These are phyloP conservation scores for Protodeltote pygarga DNA, from an alignment of 2,888 invertebrate species.

Conservation along the genomic window DNA sequence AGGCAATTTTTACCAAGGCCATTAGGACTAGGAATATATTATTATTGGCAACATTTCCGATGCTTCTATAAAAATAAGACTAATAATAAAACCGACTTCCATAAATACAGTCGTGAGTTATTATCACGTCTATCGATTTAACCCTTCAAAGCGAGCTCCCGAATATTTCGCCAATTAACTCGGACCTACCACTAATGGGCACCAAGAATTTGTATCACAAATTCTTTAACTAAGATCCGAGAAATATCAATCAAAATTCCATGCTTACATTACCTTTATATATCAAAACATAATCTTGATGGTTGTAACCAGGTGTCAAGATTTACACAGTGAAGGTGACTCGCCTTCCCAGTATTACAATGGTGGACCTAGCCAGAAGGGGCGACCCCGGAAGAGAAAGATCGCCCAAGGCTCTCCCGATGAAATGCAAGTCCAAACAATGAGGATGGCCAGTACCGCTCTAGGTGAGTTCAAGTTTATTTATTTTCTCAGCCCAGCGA, in stretches of 20 bases:
- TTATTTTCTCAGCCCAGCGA: slow-evolving; percentile 40
- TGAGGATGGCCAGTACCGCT: slow-evolving; percentile 90
- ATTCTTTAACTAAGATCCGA: slow-evolving; percentile 35
- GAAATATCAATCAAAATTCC: slow-evolving; percentile 51
- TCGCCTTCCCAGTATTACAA: slow-evolving; percentile 89
- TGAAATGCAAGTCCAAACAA: slow-evolving; percentile 89
- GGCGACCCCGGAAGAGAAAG: slow-evolving; percentile 93
- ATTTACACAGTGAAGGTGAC: slow-evolving; percentile 83
- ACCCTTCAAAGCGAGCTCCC: slow-evolving; percentile 15
- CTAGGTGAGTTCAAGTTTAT: slow-evolving; percentile 85
- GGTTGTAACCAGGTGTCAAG: slow-evolving; percentile 70
- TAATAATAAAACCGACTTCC: not conserved
- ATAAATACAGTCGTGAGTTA: not conserved
- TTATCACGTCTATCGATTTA: slow-evolving; percentile 4
- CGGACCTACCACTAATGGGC: slow-evolving; percentile 28
- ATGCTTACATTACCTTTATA: slow-evolving; percentile 10
- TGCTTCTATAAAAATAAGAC: too few relatives aligned
- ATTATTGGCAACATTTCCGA: too few relatives aligned
- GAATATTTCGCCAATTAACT: slow-evolving; percentile 46
- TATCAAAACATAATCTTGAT: slow-evolving; percentile 10
- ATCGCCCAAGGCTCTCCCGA: slow-evolving; percentile 86
- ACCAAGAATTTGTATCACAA: slow-evolving; percentile 23
- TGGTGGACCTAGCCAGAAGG: slow-evolving; percentile 90
- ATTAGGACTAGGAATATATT: too few relatives aligned
- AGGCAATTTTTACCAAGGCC: too few relatives aligned